These are phyloP conservation scores for Rhyacophila brunnea DNA, from an alignment of 1,140 invertebrate species.

Conservation along the genomic window DNA sequence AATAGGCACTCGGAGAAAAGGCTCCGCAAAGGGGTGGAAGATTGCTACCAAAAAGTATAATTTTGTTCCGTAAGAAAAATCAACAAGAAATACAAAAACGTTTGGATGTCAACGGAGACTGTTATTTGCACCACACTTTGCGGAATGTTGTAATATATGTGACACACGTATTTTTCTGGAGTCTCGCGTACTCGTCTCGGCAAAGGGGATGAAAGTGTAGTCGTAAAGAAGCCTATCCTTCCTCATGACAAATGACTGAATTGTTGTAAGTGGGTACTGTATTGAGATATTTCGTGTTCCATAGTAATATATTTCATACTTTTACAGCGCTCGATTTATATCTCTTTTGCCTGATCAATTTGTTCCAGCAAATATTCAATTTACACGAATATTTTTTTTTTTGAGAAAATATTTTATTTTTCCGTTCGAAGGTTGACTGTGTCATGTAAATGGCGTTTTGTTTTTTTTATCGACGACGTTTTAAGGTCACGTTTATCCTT, in stretches of 20 bases:
- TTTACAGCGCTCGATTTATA: slow-evolving; percentile 1
- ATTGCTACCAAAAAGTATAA: neutral
- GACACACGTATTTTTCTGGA: slow-evolving; percentile 17
- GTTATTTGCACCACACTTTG: slow-evolving; percentile 5
- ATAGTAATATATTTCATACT: neutral
- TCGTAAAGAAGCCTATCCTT: slow-evolving; percentile 7
- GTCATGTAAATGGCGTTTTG: no score
- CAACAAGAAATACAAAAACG: slow-evolving; percentile 11
- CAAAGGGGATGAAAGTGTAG: neutral
- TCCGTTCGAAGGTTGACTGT: no score
- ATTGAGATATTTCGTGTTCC: neutral
- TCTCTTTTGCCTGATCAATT: neutral
- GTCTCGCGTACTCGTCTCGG: slow-evolving; percentile 6
- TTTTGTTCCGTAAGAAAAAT: slow-evolving; percentile 11
- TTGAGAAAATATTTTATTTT: no score
- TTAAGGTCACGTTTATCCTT: no score
- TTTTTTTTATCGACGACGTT: no score
- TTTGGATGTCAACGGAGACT: slow-evolving; percentile 5
- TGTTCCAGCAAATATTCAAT: no score
- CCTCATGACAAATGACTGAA: slow-evolving; percentile 21
- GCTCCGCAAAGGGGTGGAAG: slow-evolving; percentile 1
- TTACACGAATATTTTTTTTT: no score
- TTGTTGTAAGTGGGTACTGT: slow-evolving; percentile 16
- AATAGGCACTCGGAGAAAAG: slow-evolving; percentile 3
- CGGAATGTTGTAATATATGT: slow-evolving; percentile 7